These are phyloP conservation scores for Phodopus roborovskii DNA, from an alignment of 2,113 vertebrate species.

Conservation along the genomic window DNA sequence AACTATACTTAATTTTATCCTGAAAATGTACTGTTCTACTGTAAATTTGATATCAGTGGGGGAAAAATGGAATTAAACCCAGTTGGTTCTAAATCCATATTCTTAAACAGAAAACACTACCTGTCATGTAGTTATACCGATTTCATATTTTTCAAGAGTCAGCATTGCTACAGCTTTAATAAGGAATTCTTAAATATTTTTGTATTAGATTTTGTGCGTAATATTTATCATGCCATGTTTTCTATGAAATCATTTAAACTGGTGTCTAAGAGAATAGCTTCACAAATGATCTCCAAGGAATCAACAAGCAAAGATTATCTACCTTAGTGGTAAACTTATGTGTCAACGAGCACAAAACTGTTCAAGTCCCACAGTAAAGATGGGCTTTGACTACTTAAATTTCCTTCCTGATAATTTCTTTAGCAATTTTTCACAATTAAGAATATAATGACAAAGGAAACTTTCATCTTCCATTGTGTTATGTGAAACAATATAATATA, in stretches of 20 bases:
- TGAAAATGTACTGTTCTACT: neutral
- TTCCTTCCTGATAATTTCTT: conserved; percentile 26
- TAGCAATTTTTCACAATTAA: neutral
- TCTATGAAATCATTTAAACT: neutral
- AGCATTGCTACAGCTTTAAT: neutral
- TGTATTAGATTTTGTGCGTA: neutral
- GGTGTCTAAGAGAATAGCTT: neutral
- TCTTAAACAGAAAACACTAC: neutral
- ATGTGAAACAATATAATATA: conserved; percentile 15
- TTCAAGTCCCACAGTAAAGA: neutral
- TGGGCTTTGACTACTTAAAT: neutral
- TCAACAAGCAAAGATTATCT: conserved; percentile 37
- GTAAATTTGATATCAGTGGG: neutral
- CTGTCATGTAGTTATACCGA: neutral
- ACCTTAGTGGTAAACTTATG: neutral
- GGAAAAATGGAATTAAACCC: neutral
- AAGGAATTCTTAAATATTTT: too few species aligned
- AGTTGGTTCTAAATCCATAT: neutral
- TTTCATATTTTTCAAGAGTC: neutral
- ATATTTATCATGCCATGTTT: neutral
- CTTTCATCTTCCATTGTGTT: neutral
- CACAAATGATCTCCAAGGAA: neutral
- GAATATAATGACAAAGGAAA: neutral
- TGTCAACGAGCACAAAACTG: neutral
- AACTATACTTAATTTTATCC: neutral